phyloP scores from a whole-genome alignment of 2,888 invertebrate genomes.

The Drosophila flavopinicola region DNA sequence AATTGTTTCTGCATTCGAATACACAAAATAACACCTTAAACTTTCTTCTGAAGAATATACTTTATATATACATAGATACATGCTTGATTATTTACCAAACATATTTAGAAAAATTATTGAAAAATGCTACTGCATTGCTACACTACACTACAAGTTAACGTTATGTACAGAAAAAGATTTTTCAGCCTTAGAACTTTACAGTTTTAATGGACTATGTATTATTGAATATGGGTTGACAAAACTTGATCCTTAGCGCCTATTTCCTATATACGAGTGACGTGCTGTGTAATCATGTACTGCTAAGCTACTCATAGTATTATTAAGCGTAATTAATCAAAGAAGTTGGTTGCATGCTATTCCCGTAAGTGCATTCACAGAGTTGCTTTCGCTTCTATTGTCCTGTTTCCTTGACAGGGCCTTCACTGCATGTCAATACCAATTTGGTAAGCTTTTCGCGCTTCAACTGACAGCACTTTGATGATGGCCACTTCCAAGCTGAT shows the following conservation, averaged over 20 bases:
- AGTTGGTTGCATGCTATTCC: background rate
- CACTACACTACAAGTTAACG: too few species aligned
- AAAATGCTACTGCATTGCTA: too few species aligned
- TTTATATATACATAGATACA: too few species aligned
- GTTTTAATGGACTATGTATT: too few species aligned
- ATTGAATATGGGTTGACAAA: background rate
- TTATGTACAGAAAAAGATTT: too few species aligned
- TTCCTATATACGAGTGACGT: background rate
- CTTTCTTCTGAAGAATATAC: too few species aligned
- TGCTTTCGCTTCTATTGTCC: background rate
- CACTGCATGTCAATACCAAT: constrained; percentile 1
- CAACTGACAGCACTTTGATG: constrained; percentile 41
- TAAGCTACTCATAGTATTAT: background rate
- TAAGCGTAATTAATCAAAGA: background rate
- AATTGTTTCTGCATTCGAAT: too few species aligned
- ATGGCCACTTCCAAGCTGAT: constrained; percentile 43
- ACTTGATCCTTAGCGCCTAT: background rate
- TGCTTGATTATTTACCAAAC: too few species aligned
- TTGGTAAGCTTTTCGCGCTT: background rate
- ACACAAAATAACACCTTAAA: too few species aligned
- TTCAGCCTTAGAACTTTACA: too few species aligned
- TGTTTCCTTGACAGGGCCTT: background rate
- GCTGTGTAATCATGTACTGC: background rate
- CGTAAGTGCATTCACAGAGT: background rate
- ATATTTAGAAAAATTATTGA: too few species aligned